Percentiles rank a stretch among this genome's conserved stretches.
Evolutionary conservation across 2,113 vertebrate species (phyloP).

Genomic region (Marcusenius ussheri): DNA sequence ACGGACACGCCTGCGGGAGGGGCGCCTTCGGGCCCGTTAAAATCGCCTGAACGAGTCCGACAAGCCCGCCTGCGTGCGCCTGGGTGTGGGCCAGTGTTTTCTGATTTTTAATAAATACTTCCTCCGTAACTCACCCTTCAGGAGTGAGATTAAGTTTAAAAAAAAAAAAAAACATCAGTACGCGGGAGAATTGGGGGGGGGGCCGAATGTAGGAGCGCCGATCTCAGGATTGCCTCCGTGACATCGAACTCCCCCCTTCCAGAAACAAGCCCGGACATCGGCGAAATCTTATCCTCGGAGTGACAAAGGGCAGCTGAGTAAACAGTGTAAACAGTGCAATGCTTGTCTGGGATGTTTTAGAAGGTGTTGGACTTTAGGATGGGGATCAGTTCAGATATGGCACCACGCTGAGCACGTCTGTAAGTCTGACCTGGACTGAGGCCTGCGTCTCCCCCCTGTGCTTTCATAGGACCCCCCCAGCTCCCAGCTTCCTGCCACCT

Average conservation of each 20-base stretch:
- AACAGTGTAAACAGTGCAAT: conserved; percentile 20
- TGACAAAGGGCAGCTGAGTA: conserved; percentile 27
- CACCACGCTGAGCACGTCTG: not conserved
- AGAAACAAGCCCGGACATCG: conserved; percentile 18
- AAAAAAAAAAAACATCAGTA: not conserved
- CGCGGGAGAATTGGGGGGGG: not conserved
- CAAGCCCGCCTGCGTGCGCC: not conserved
- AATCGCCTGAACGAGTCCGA: not conserved
- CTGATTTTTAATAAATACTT: not conserved
- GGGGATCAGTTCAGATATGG: not conserved
- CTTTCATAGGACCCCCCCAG: not conserved
- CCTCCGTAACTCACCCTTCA: not conserved
- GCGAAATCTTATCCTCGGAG: not conserved
- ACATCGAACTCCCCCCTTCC: not conserved
- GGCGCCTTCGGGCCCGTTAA: not conserved
- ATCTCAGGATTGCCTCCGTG: not conserved
- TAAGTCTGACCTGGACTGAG: not conserved
- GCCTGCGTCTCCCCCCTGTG: not conserved
- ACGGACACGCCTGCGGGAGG: not conserved
- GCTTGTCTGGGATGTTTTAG: not conserved
- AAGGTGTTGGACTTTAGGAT: not conserved
- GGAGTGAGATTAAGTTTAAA: not conserved
- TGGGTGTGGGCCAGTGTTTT: not conserved
- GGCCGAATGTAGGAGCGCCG: not conserved
- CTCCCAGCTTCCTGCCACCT: not conserved